Base-by-base conservation (phyloP, 2,888 invertebrate genomes). In the Drosophila sordidapex region DNA sequence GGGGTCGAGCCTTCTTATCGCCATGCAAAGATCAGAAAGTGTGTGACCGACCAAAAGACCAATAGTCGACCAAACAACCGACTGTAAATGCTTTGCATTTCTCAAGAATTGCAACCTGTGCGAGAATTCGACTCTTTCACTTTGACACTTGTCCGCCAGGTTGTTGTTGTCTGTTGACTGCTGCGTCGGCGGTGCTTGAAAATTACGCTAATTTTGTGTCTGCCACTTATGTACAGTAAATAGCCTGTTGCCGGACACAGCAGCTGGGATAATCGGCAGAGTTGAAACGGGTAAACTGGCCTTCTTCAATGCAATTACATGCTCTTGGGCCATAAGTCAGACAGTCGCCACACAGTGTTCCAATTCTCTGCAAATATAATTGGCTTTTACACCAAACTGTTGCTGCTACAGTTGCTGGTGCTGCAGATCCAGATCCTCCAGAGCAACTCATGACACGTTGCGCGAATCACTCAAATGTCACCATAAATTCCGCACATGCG, bases 401-500 rank as follows among this genome's bases (percentile, higher is more conserved):
- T 33, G 48, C 43, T 48, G 53, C 48, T 46, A 13, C 7, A 21
- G 21, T 21, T 56, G 49, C n/a, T 51, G 57, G 33, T 52, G 43
- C 59, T 56, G 63, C 46, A 63, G 56, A 66, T 31, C 56, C 46
- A 53, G 74, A 73, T 79, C 75, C 77, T 79, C 74, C 56, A 63
- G 74, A 83, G 74, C 75, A 63, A 82, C 81, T 69, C 79, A 81
- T 76, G 79, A 79, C 90, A 87, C 87, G 84, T 87, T 84, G 87
- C 76, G 74, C 89, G 87, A 87, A 90, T 87, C 87, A 88, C 87
- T 90, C 86, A 89, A 87, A 89, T 90, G 91, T 91, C 89, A 90
- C 91, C 90, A 89, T 89, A 91, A 89, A 89, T 89, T 89, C 91
- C 89, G 76, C 80, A 76, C 89, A 87, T 90, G 89, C 90, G 91